phyloP scores from a whole-genome alignment of 2,888 invertebrate species.

The Laspeyria flexula region DNA sequence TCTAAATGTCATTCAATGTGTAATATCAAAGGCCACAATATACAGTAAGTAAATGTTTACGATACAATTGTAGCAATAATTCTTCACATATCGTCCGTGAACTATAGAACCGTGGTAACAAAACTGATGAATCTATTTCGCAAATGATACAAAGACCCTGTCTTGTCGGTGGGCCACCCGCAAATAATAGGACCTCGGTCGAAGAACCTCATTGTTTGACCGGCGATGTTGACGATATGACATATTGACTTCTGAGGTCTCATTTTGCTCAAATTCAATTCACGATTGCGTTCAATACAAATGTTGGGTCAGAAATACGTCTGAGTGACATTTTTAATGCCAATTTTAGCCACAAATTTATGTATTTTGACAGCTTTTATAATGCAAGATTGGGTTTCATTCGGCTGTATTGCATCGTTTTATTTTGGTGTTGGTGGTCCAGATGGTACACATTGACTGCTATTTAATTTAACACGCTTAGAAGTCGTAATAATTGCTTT shows the following conservation, averaged over 20 bases:
- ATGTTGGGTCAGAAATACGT: conserved; percentile 31
- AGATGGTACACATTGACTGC: not conserved
- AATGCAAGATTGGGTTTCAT: conserved; percentile 10
- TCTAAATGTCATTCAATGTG: not conserved
- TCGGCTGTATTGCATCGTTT: conserved; percentile 3
- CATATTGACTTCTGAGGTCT: conserved; percentile 62
- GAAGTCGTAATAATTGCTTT: too few species aligned
- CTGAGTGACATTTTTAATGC: conserved; percentile 36
- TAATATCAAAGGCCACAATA: not conserved
- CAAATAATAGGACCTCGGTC: conserved; percentile 61
- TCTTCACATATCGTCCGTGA: conserved; percentile 20
- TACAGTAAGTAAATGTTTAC: not conserved
- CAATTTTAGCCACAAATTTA: conserved; percentile 22
- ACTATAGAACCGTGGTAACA: conserved; percentile 55
- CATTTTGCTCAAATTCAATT: conserved; percentile 54
- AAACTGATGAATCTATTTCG: conserved; percentile 71
- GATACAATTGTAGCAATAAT: conserved; percentile 16
- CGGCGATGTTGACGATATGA: conserved; percentile 60
- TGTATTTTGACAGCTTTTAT: conserved; percentile 33
- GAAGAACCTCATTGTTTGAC: conserved; percentile 61
- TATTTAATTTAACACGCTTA: too few species aligned
- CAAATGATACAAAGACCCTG: conserved; percentile 56
- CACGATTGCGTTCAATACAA: conserved; percentile 44
- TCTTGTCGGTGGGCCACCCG: conserved; percentile 71
- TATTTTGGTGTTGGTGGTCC: not conserved